Base-by-base conservation (phyloP, 2,113 vertebrate species). In the Etia nguti region DNA sequence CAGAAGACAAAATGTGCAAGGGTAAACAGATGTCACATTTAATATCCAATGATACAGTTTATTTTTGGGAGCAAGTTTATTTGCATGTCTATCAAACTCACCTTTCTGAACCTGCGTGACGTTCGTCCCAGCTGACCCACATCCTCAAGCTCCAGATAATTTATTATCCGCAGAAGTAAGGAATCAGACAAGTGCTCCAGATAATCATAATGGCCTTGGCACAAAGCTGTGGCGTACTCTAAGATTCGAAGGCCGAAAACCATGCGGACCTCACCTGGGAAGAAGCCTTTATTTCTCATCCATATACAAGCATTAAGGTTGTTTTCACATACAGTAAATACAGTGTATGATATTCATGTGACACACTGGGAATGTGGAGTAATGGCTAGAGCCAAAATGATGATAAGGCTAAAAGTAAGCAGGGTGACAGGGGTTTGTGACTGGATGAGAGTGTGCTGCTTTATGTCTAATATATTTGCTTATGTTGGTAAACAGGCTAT, bases 71-170 rank as follows among this genome's bases (percentile, higher is more conserved):
- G 8, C 36, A n/a, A 36, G 20, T 73, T n/a, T 84, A 31, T 38
- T 68, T 29, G 1, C 62, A 22, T 36, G 8, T 83, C 31, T 68
- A 6, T 50, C 20, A 11, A 62, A 56, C 93, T 96, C 95, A 97
- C 96, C 96, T 95, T 94, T 89, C 93, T 90, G 90, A 97, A 97
- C 90, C 84, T 96, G 52, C 1, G 83, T 77, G 97, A 98, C 8
- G 97, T 97, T 87, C 93, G 94, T 89, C 95, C 95, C 57, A 98
- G 96, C 24, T 93, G 96, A 86, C 93, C 91, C 86, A 97, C 92
- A 68, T 98, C 97, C 91, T 98, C 97, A 43, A 97, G 95, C 65
- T 97, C 95, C 89, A 98, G 96, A 84, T 96, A 95, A 90, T 93
- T 96, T 91, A 98, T 93, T 52, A 98, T 97, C 46, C 75, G 90